phyloP scores from a whole-genome alignment of 2,113 vertebrate species.

The Prolemur simus region DNA sequence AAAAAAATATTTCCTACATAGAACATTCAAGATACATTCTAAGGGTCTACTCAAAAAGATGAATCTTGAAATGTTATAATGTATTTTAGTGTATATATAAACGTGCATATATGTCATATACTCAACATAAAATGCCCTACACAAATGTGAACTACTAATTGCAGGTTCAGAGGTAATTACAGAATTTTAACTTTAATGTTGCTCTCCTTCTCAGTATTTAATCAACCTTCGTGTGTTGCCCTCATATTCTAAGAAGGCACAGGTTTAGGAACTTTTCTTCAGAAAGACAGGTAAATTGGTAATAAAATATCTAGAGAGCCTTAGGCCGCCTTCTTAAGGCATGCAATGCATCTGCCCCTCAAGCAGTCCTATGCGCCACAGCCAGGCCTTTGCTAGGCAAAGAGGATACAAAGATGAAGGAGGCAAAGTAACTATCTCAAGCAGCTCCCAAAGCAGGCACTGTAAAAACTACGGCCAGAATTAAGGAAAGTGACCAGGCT shows the following conservation, averaged over 20 bases:
- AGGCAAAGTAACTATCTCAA: neutral
- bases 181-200: neutral
- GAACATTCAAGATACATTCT: neutral
- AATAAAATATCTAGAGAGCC: neutral
- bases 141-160: neutral
- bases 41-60: neutral
- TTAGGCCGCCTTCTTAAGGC: neutral
- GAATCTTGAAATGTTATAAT: neutral
- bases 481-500: neutral
- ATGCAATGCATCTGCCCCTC: neutral
- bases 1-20: neutral
- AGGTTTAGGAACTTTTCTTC: neutral
- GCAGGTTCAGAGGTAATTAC: neutral
- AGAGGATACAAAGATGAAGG: neutral
- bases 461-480: neutral
- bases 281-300: neutral
- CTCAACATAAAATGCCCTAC: neutral
- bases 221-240: neutral
- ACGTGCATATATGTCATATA: neutral
- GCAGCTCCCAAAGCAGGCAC: neutral
- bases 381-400: neutral
- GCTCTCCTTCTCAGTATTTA: neutral
- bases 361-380: neutral
- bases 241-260: neutral
- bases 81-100: neutral